Conservation (phyloP, 2,113 vertebrate species). For the Cnemophilus loriae region DNA sequence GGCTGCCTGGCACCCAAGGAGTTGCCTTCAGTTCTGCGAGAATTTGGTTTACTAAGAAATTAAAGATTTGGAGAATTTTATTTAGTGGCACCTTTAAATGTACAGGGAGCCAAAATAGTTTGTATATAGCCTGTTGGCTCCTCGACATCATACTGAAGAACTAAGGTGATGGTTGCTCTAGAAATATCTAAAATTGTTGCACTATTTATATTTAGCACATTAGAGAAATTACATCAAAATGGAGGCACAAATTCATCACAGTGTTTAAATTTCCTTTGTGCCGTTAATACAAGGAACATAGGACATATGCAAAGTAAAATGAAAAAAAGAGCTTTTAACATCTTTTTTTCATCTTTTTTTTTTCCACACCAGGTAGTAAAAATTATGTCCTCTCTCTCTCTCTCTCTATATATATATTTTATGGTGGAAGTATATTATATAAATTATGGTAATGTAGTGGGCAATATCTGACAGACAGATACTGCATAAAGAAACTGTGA, state of each 20-base stretch:
- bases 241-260: background rate
- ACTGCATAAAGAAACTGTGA: conserved; percentile 49
- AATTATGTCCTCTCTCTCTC: too few relatives aligned
- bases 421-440: background rate
- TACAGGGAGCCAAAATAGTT: background rate
- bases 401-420: background rate
- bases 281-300: background rate
- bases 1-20: background rate
- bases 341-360: background rate
- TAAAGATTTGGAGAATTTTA: background rate
- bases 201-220: background rate
- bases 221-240: background rate
- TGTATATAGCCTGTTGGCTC: background rate
- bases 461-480: conserved; percentile 61
- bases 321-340: background rate
- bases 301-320: background rate
- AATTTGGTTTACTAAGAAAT: background rate
- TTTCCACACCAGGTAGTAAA: background rate
- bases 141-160: background rate
- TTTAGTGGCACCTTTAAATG: background rate
- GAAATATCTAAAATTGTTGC: background rate
- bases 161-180: background rate
- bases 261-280: background rate
- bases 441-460: conserved; percentile 50
- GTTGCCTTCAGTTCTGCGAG: background rate